Evolutionary conservation across 2,113 vertebrate species (phyloP), one percentile per base, ranked within the genome.

Genomic region (Brachypodius melanocephalos): DNA sequence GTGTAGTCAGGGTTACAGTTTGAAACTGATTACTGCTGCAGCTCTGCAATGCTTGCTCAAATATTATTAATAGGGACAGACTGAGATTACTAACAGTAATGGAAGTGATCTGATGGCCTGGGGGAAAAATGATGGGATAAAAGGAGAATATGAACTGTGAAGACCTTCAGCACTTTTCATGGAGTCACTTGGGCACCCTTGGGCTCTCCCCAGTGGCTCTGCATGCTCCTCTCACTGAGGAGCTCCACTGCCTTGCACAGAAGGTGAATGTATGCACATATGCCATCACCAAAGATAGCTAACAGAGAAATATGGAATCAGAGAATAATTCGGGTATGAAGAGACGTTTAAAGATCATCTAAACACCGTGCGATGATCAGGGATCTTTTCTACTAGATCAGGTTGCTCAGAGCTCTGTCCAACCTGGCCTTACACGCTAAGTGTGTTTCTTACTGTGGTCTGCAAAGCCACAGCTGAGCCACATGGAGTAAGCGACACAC

Each of bases 251-350:
- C 28, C 5, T 16, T 59, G 17, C 55, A 28, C 31, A 59, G 52
- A 16, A 51, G 28, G n/a, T n/a, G 34, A 29, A 43, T 6, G 10
- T 16, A 5, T 25, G 18, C 45, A 55, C 14, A 18, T 29, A 8
- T 1, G 1, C 28, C 9, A 6, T n/a, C 69, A 8, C 31, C 0
- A 1, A 1, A 3, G 59, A 58, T 3, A 42, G 42, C 17, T 81
- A 32, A 57, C 13, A 7, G 0, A 17, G 17, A 48, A 31, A 48
- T 25, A 54, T 2, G 18, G 40, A 59, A 48, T n/a, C n/a, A 36
- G 17, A 73, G n/a, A 78, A 17, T 4, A 43, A 29, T 28, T 78
- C 32, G 31, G 8, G 6, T 29, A 49, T 31, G 34, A 69, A 31
- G 25, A 45, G 16, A 36, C 29, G 3, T 22, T 86, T 83, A 63